Evolutionary conservation across 2,797 vertebrate genomes (phyloP).

Genomic region (Catostomus latipinnis): DNA sequence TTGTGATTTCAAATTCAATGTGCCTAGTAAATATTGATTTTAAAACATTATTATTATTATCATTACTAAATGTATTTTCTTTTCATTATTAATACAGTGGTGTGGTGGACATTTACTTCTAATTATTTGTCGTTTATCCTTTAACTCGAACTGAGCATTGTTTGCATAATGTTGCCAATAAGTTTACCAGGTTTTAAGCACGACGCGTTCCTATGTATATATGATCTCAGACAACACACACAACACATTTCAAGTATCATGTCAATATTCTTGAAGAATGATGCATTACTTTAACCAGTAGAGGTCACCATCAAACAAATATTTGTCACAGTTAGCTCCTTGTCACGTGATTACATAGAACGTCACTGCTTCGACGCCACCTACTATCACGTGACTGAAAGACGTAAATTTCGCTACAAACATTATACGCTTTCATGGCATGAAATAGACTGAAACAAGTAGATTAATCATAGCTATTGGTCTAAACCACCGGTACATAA

Average conservation of each 20-base stretch:
- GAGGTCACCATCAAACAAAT: conserved; percentile 40
- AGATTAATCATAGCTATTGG: background rate
- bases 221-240: background rate
- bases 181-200: background rate
- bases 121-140: too few species aligned
- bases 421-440: background rate
- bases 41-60: too few species aligned
- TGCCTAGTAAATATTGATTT: too few species aligned
- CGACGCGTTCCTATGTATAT: background rate
- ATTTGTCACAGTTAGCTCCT: background rate
- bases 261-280: background rate
- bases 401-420: background rate
- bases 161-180: too few species aligned
- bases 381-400: conserved; percentile 25
- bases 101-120: too few species aligned
- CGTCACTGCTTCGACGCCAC: background rate
- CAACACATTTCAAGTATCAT: too few species aligned
- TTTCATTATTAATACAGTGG: too few species aligned
- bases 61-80: too few species aligned
- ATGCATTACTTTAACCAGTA: conserved; percentile 25
- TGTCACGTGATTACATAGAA: conserved; percentile 9
- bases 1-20: too few species aligned
- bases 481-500: background rate
- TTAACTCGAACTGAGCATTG: too few species aligned
- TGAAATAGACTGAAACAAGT: background rate